These are phyloP conservation scores for roundworm (Caenorhabditis elegans) DNA, from an alignment of 1,140 invertebrate species.

Conservation along the genomic window DNA sequence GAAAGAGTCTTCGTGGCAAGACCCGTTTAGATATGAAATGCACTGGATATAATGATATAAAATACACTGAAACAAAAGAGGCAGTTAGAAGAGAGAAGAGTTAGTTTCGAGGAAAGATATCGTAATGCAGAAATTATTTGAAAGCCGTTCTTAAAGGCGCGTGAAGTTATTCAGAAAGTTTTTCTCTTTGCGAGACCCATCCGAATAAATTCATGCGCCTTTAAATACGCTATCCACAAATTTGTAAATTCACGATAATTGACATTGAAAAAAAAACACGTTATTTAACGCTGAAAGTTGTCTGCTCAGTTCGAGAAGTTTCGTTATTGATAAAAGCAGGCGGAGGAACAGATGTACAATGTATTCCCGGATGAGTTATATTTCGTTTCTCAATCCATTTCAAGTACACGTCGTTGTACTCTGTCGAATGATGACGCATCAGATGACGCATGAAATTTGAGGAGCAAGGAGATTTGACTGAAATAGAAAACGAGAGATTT, in stretches of 20 bases:
- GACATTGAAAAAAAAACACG: too few relatives aligned
- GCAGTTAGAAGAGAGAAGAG: too few relatives aligned
- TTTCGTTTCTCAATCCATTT: constrained; percentile 45
- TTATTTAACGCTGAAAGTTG: neutral
- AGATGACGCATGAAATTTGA: constrained; percentile 46
- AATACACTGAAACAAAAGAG: neutral
- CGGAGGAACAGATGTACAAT: constrained; percentile 3
- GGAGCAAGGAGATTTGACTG: constrained; percentile 43
- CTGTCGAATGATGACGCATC: constrained; percentile 42
- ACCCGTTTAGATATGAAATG: neutral
- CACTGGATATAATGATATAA: neutral
- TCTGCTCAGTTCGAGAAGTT: neutral
- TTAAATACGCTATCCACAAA: too few relatives aligned
- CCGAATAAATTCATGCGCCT: too few relatives aligned
- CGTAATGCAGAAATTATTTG: too few relatives aligned
- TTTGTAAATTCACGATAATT: too few relatives aligned
- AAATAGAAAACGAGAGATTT: neutral
- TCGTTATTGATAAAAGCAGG: neutral
- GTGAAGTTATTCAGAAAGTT: too few relatives aligned
- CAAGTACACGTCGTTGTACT: constrained; percentile 45
- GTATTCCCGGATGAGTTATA: neutral
- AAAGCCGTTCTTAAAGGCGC: too few relatives aligned
- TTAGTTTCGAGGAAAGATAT: too few relatives aligned
- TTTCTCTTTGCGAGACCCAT: too few relatives aligned
- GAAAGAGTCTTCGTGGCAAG: neutral